A percentile compares a stretch with the other conserved stretches of the same genome.
Conservation (phyloP, 2,888 invertebrate genomes). For the Melanotus villosus region DNA sequence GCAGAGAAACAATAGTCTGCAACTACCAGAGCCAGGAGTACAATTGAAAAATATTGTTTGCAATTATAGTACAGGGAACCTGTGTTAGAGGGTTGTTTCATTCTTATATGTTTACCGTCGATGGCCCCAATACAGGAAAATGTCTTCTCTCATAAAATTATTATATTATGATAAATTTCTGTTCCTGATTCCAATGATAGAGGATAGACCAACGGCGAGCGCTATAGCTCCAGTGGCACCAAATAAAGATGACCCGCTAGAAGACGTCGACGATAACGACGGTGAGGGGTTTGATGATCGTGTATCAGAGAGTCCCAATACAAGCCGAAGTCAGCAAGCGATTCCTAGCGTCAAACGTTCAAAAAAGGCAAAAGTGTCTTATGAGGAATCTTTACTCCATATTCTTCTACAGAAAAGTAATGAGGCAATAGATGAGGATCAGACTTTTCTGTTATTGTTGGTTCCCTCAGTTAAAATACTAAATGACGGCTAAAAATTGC, state of each 20-base stretch:
- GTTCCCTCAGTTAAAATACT: too few species aligned
- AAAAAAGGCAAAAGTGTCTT: background rate
- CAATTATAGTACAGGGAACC: slow-evolving; percentile 52
- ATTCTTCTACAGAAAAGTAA: too few species aligned
- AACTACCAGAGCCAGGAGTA: slow-evolving; percentile 52
- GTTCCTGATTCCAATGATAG: background rate
- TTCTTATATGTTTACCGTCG: slow-evolving; percentile 53
- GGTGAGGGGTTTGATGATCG: background rate
- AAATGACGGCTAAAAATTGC: too few species aligned
- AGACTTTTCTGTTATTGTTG: too few species aligned
- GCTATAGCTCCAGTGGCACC: background rate
- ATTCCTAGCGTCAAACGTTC: background rate
- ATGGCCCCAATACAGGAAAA: slow-evolving; percentile 52
- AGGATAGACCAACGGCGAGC: background rate
- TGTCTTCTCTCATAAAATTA: slow-evolving; percentile 50
- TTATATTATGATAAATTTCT: background rate
- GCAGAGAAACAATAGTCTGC: slow-evolving; percentile 50
- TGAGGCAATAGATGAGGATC: too few species aligned
- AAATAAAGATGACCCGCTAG: too few species aligned
- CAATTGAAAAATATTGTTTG: slow-evolving; percentile 51
- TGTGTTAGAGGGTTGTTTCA: slow-evolving; percentile 48
- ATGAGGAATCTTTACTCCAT: too few species aligned
- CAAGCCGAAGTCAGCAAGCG: background rate
- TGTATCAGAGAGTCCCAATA: background rate
- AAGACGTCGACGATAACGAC: background rate